These are phyloP conservation scores for Ia io DNA, from an alignment of 2,113 vertebrate species.

Conservation along the genomic window DNA sequence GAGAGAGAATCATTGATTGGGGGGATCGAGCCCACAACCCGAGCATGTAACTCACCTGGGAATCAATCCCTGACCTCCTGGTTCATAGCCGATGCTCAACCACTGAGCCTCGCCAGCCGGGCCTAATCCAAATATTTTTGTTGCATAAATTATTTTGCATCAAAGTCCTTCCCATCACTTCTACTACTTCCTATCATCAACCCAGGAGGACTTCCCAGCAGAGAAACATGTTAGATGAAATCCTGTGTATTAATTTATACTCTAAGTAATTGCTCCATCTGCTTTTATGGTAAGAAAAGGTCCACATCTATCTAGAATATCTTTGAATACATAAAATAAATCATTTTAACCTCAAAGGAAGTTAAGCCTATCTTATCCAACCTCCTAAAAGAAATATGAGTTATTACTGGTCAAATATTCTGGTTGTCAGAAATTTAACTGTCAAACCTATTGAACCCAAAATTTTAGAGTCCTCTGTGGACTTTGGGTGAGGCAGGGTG, in stretches of 20 bases:
- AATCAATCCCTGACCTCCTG: no score
- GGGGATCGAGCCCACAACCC: no score
- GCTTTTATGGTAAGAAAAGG: not conserved
- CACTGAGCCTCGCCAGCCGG: no score
- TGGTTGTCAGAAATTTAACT: not conserved
- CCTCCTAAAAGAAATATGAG: not conserved
- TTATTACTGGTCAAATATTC: not conserved
- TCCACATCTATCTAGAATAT: not conserved
- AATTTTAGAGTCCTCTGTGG: not conserved
- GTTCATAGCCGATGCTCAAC: no score
- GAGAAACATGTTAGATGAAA: not conserved
- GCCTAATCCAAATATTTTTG: not conserved
- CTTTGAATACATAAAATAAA: not conserved
- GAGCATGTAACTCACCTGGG: no score
- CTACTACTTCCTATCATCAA: not conserved
- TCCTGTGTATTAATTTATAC: not conserved
- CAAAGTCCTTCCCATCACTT: not conserved
- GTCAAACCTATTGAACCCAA: not conserved
- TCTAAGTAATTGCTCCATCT: not conserved
- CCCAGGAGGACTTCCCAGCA: not conserved
- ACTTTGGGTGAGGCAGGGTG: not conserved
- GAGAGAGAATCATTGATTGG: no score
- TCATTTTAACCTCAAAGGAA: not conserved
- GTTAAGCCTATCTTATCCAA: not conserved
- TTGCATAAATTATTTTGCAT: not conserved